Conservation (phyloP, 1,140 invertebrate genomes). For the Teleopsis dalmanni region DNA sequence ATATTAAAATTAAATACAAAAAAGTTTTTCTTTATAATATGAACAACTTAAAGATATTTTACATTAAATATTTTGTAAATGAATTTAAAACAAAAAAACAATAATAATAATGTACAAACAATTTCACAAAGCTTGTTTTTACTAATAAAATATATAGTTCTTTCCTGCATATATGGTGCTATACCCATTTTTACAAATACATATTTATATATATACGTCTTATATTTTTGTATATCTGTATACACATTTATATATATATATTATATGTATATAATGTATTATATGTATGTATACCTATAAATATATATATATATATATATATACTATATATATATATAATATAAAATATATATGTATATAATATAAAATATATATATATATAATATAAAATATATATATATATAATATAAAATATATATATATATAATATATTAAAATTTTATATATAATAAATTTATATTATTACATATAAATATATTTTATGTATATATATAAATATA, state of each 20-base stretch:
- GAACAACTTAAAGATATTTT: conserved; percentile 6
- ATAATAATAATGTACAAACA: not conserved
- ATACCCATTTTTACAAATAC: too few species aligned
- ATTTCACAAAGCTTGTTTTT: not conserved
- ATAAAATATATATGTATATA: not conserved
- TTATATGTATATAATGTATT: not conserved
- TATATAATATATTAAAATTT: conserved; percentile 7
- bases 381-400: not conserved
- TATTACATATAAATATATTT: not conserved
- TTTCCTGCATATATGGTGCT: too few species aligned
- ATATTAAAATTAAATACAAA: too few species aligned
- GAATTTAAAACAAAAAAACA: not conserved
- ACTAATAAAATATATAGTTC: not conserved
- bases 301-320: conserved; percentile 4
- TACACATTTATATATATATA: conserved; percentile 4
- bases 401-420: not conserved
- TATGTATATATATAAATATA: not conserved
- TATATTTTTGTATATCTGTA: not conserved
- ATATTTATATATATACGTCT: not conserved
- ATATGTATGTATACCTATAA: not conserved
- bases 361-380: not conserved
- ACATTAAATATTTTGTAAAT: not conserved
- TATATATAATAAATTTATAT: conserved; percentile 3
- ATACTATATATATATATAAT: conserved; percentile 2
- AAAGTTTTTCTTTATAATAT: too few species aligned